Evolutionary conservation across 2,888 invertebrate genomes (phyloP).

Genomic region (Rhabditoides inermis): DNA sequence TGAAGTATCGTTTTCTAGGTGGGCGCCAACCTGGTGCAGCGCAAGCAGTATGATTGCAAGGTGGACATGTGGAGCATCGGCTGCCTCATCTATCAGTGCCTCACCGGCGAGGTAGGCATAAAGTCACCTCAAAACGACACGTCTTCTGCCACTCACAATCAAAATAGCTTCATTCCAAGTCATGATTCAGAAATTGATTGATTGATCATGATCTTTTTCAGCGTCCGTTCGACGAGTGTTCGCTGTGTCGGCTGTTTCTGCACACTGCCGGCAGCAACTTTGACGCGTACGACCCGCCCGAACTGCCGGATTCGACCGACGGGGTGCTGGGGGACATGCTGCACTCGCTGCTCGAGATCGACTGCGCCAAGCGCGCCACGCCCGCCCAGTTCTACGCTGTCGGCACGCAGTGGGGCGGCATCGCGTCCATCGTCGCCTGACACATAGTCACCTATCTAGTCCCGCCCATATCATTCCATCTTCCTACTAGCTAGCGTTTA

Average conservation of each 20-base stretch:
- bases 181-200: slow-evolving; percentile 8
- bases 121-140: background rate
- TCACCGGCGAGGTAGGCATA: slow-evolving; percentile 37
- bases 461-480: too few species aligned
- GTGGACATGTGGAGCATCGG: slow-evolving; percentile 52
- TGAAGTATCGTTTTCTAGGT: slow-evolving; percentile 14
- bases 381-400: slow-evolving; percentile 40
- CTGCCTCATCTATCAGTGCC: slow-evolving; percentile 47
- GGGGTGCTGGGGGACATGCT: slow-evolving; percentile 26
- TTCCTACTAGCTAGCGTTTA: too few species aligned
- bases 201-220: slow-evolving; percentile 20
- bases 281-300: slow-evolving; percentile 48
- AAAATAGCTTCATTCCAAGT: background rate
- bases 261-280: slow-evolving; percentile 46
- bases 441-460: too few species aligned
- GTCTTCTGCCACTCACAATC: background rate
- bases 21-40: slow-evolving; percentile 45
- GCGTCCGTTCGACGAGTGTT: slow-evolving; percentile 49
- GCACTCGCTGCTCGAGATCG: slow-evolving; percentile 40
- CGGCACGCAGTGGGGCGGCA: too few species aligned
- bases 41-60: slow-evolving; percentile 37
- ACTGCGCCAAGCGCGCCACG: slow-evolving; percentile 33
- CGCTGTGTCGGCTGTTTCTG: slow-evolving; percentile 47
- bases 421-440: too few species aligned
- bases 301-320: slow-evolving; percentile 30